Evolutionary conservation across 2,113 vertebrate species (phyloP), one percentile per base, ranked within the genome.

Genomic region (Nibea albiflora): DNA sequence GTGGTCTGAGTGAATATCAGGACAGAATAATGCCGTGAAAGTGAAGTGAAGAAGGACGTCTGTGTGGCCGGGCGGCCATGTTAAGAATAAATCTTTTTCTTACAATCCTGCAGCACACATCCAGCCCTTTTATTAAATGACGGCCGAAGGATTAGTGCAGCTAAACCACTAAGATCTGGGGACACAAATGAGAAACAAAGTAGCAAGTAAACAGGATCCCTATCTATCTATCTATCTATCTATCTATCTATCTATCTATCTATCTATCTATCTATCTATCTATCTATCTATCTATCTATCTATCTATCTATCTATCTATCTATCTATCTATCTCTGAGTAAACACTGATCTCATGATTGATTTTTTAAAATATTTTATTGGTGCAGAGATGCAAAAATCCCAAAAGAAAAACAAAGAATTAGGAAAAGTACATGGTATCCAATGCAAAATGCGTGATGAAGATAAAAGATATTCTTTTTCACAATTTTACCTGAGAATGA

Each of bases 31-130:
- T 73, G 76, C 69, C n/a, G 44, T 83, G 79, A 76, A 60, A 90
- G 82, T 79, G 65, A 83, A 78, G 86, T 86, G 54, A 75, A 78
- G 73, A 80, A 79, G 77, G 86, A 90, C 88, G 71, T 91, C 84
- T 84, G 77, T 76, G 44, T 81, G 82, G 88, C 88, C 78, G 49
- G 84, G 87, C 88, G 83, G 87, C 73, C 83, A 91, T 89, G 90
- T 94, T 94, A 94, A 95, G 94, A 94, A 94, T 90, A 90, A 91
- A 88, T 91, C 93, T 95, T 93, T 93, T 94, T 95, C 92, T 94
- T 79, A 76, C 89, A 91, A 91, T 93, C 92, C 93, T 84, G 81
- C 88, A 88, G 90, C 79, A 53, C 87, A 87, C 89, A 84, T 89
- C 88, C 56, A 65, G 53, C 73, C 73, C 90, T 92, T 91, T 94